Percentiles rank a stretch among this genome's conserved stretches.
These are phyloP conservation scores for Drosophila nr. fundita DNA, from an alignment of 2,888 invertebrate species.

Conservation along the genomic window DNA sequence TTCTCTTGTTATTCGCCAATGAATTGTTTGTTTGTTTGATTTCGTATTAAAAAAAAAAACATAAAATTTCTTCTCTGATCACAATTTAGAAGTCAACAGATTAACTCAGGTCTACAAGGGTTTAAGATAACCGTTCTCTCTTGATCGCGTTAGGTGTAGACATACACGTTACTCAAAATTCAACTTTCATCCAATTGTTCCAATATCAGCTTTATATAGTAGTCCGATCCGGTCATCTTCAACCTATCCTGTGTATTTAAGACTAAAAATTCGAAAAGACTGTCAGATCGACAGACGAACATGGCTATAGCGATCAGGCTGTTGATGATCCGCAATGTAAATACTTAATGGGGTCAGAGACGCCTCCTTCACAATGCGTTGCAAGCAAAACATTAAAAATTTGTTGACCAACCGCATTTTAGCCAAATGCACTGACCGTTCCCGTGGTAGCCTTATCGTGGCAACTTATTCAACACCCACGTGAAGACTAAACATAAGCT, in stretches of 20 bases:
- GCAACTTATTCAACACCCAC: slow-evolving; percentile 31
- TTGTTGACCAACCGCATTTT: neutral
- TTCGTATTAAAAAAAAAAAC: neutral
- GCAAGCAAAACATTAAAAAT: neutral
- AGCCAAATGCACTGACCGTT: neutral
- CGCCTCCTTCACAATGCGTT: neutral
- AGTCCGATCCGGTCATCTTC: neutral
- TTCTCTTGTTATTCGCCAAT: neutral
- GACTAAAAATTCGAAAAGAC: neutral
- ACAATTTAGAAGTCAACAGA: neutral
- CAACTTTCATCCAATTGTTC: neutral
- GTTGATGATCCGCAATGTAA: neutral
- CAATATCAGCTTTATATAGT: neutral
- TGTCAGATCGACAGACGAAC: neutral
- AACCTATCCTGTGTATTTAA: neutral
- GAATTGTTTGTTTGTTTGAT: neutral
- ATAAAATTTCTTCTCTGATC: neutral
- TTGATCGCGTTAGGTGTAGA: neutral
- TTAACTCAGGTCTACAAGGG: neutral
- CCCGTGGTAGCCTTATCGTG: neutral
- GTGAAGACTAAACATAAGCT: slow-evolving; percentile 24
- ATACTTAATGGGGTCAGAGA: neutral
- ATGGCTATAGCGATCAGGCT: neutral
- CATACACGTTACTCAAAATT: neutral
- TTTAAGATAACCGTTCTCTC: neutral